These are phyloP conservation scores for Indicator indicator DNA, from an alignment of 2,113 vertebrate species.

Conservation along the genomic window DNA sequence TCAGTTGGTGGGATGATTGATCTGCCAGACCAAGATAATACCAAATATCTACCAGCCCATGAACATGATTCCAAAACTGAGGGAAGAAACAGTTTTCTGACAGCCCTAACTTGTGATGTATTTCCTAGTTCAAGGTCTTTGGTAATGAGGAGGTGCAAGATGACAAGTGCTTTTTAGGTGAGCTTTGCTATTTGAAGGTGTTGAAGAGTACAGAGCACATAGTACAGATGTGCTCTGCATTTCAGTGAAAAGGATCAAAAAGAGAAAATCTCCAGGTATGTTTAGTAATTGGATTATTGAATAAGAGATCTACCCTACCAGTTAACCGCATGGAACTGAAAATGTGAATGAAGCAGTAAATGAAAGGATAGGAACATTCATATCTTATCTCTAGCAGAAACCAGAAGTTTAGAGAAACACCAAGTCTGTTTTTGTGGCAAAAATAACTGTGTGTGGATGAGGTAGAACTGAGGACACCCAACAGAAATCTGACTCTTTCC, in stretches of 20 bases:
- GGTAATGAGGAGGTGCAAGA: neutral
- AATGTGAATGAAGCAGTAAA: neutral
- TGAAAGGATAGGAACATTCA: neutral
- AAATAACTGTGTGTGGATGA: neutral
- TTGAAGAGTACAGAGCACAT: neutral
- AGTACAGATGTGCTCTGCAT: neutral
- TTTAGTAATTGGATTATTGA: neutral
- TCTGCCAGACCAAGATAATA: neutral
- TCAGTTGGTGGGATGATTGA: neutral
- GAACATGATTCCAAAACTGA: neutral
- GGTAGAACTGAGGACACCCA: neutral
- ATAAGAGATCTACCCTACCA: neutral
- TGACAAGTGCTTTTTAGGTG: neutral
- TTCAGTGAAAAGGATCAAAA: neutral
- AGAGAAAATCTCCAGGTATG: neutral
- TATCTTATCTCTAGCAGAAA: neutral
- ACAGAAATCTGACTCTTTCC: neutral
- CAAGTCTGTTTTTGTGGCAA: neutral
- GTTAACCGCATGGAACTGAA: neutral
- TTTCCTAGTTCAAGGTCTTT: neutral
- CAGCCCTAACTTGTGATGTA: neutral
- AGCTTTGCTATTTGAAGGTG: neutral
- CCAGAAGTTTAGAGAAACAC: neutral
- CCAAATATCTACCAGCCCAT: neutral
- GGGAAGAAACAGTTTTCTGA: neutral